These are phyloP conservation scores for Phenacoccus solenopsis DNA, from an alignment of 1,140 invertebrate species.

Conservation along the genomic window DNA sequence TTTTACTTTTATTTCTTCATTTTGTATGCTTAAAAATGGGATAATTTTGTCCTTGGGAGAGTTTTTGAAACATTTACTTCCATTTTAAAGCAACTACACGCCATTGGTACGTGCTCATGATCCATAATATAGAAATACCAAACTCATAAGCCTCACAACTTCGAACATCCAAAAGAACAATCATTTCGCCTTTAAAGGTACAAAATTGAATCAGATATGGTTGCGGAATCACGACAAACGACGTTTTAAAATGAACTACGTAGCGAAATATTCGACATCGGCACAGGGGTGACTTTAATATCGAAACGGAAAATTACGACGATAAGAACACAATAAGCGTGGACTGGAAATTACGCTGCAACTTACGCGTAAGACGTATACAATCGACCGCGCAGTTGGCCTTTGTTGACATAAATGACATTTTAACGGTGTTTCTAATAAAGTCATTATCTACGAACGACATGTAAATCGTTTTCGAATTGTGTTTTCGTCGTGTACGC, in stretches of 20 bases:
- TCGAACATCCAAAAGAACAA: no score
- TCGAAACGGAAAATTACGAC: neutral
- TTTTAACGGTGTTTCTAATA: slow-evolving; percentile 3
- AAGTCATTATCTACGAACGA: neutral
- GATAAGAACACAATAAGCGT: neutral
- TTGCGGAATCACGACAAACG: neutral
- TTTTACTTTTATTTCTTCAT: no score
- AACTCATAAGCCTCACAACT: no score
- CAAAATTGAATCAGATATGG: neutral
- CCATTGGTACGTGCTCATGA: no score
- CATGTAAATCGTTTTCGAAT: no score
- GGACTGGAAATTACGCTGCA: neutral
- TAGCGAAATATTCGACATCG: neutral
- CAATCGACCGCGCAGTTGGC: neutral
- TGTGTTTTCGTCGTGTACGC: no score
- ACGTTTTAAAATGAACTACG: neutral
- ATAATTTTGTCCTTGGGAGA: no score
- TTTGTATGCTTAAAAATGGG: no score
- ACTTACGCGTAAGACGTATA: neutral
- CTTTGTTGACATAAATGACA: neutral
- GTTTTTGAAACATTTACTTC: no score
- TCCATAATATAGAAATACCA: no score
- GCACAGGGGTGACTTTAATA: neutral
- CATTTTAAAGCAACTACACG: no score
- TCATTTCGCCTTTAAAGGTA: neutral